Conservation (phyloP, 2,113 vertebrate species). For the Piaya cayana region DNA sequence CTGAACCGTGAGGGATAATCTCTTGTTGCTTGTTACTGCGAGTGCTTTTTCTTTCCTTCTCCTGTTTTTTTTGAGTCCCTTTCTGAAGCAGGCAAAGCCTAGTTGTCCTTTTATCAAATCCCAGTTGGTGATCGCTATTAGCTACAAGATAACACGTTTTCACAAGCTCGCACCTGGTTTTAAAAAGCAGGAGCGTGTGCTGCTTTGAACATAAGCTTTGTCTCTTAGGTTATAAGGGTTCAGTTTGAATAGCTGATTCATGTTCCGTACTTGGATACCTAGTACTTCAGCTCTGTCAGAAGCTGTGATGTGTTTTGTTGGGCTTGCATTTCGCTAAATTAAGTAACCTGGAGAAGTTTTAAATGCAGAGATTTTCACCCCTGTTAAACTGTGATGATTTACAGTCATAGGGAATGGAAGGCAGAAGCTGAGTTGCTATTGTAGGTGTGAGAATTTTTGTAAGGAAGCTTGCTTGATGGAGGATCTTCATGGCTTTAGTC, state of each 20-base stretch:
- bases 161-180: slow-evolving; percentile 41
- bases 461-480: neutral
- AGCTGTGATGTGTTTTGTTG: neutral
- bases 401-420: neutral
- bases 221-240: slow-evolving; percentile 4
- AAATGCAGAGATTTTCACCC: neutral
- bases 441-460: neutral
- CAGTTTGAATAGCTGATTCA: slow-evolving; percentile 7
- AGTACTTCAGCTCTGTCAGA: neutral
- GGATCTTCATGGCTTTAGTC: neutral
- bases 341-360: neutral
- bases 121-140: slow-evolving; percentile 50
- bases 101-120: slow-evolving; percentile 63
- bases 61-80: slow-evolving; percentile 20
- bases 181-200: neutral
- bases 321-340: neutral
- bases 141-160: slow-evolving; percentile 34
- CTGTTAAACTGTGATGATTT: neutral
- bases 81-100: slow-evolving; percentile 38
- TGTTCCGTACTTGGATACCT: neutral
- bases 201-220: neutral
- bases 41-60: slow-evolving; percentile 33
- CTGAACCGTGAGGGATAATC: slow-evolving; percentile 34
- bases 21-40: slow-evolving; percentile 35
- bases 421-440: neutral